Evolutionary conservation across 2,888 invertebrate species (phyloP), one percentile per base, ranked within the genome.

Genomic region (Platynereis dumerilii): DNA sequence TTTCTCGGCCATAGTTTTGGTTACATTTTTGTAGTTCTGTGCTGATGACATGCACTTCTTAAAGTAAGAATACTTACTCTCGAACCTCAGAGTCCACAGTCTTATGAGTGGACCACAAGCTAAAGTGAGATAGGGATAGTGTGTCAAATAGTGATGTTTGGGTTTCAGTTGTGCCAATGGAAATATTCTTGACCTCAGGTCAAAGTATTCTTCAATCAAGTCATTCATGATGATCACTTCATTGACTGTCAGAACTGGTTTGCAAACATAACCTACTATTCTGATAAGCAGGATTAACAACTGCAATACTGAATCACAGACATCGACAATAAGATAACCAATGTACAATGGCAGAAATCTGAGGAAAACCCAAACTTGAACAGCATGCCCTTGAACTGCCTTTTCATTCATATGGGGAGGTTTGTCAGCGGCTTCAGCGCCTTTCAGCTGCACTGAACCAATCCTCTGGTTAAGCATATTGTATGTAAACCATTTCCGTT

Each of bases 1-100:
- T 12, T 34, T 34, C 34, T 34, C 34, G 5, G 34, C 5, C 5
- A 34, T 5, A 12, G 34, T 7, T 7, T 34, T 7, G 12, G 34
- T 34, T 5, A 34, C 12, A 12, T 34, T 34, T 12, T 34, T 34
- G 12, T 7, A 34, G 34, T 34, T 34, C 12, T 34, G 5, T 12
- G 34, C 5, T 7, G 34, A 34, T 34, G 7, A 7, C 12, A 34
- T 34, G 12, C 34, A 34, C 22, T 59, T 48, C 53, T 73, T 70
- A 58, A 72, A 72, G 59, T 69, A 71, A 53, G 64, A 48, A 55
- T 72, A 68, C 58, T 66, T 71, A 39, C 66, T 66, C 58, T 71
- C 69, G 58, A 72, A 72, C 10, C 70, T 42, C 64, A 72, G 56
- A 28, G 67, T 66, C 72, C 72, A 72, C 28, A 67, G 42, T 17